Percentiles rank a stretch among this genome's conserved stretches.
Conservation (phyloP, 2,888 invertebrate species). For the Carterocephalus palaemon region DNA sequence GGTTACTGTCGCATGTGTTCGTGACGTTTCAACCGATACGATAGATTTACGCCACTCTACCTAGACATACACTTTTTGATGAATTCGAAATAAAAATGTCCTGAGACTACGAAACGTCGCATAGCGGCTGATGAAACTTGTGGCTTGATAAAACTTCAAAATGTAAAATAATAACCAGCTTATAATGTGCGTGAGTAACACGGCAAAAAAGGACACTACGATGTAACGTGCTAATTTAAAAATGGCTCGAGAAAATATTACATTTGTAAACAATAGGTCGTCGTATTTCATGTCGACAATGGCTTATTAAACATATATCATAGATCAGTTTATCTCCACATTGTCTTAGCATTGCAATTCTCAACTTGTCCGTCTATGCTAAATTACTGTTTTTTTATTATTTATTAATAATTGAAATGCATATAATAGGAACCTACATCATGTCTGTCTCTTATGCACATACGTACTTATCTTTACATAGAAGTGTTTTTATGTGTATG, state of each 20-base stretch:
- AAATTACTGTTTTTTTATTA: too few species aligned
- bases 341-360: conserved; percentile 10
- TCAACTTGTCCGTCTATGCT: background rate
- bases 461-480: too few species aligned
- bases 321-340: conserved; percentile 16
- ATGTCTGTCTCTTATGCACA: too few species aligned
- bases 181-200: background rate
- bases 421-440: too few species aligned
- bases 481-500: too few species aligned
- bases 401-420: too few species aligned
- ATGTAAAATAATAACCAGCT: background rate
- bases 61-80: too few species aligned
- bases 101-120: too few species aligned
- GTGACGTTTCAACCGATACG: conserved; percentile 2
- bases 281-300: conserved; percentile 20
- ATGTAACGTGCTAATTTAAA: conserved; percentile 14
- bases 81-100: too few species aligned
- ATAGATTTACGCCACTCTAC: background rate
- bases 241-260: conserved; percentile 19
- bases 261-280: conserved; percentile 22
- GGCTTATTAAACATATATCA: conserved; percentile 19
- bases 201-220: background rate
- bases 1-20: conserved; percentile 62
- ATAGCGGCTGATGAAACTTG: too few species aligned
- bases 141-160: too few species aligned